Conservation (phyloP, 2,113 vertebrate genomes). For the Salvelinus fontinalis region DNA sequence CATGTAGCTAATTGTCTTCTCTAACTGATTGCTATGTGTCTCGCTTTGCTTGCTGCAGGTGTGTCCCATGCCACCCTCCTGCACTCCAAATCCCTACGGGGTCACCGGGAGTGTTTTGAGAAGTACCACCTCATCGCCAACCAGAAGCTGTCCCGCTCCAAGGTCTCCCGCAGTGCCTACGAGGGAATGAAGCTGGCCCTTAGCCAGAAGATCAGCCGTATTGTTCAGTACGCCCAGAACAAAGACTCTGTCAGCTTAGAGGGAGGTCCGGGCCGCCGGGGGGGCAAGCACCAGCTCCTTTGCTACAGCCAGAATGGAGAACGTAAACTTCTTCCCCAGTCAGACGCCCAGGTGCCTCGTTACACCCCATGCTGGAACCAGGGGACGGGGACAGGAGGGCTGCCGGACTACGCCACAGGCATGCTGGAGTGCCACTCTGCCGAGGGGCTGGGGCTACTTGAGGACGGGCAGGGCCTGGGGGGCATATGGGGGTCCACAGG, state of each 20-base stretch:
- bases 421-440: conserved; percentile 76
- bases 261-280: conserved; percentile 68
- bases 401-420: conserved; percentile 74
- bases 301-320: conserved; percentile 85
- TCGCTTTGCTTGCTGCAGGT: conserved; percentile 51
- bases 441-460: conserved; percentile 73
- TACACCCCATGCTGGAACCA: conserved; percentile 86
- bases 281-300: conserved; percentile 82
- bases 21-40: conserved; percentile 20
- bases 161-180: conserved; percentile 87
- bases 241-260: conserved; percentile 78
- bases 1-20: not conserved
- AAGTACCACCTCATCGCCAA: conserved; percentile 97
- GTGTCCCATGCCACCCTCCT: conserved; percentile 67
- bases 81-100: conserved; percentile 90
- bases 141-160: conserved; percentile 89
- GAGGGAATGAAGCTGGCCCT: conserved; percentile 92
- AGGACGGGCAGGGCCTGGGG: conserved; percentile 53
- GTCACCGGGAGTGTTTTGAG: conserved; percentile 97
- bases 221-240: conserved; percentile 95
- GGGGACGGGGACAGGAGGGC: conserved; percentile 55
- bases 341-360: conserved; percentile 89
- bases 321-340: conserved; percentile 82
- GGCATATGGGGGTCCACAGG: conserved; percentile 70
- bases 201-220: conserved; percentile 91